Percentiles rank a stretch among this genome's conserved stretches.
These are phyloP conservation scores for Sarcophaga subvicina DNA, from an alignment of 2,888 invertebrate species.

Conservation along the genomic window DNA sequence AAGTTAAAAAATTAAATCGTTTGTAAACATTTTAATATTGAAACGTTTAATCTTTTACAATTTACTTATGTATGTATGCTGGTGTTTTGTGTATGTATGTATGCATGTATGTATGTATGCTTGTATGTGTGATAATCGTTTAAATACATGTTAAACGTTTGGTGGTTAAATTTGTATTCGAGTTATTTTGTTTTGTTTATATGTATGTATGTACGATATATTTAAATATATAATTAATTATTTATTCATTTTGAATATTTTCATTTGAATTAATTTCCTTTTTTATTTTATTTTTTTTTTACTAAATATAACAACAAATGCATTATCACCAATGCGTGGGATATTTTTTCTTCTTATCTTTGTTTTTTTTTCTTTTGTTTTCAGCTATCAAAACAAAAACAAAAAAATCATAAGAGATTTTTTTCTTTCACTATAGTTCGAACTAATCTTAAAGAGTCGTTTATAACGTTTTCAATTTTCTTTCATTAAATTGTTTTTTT, in stretches of 20 bases:
- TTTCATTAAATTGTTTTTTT: conserved; percentile 46
- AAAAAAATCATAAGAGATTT: conserved; percentile 43
- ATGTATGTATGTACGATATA: conserved; percentile 5
- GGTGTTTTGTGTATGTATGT: conserved; percentile 18
- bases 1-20: background rate
- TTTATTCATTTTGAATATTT: conserved; percentile 61
- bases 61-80: conserved; percentile 24
- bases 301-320: conserved; percentile 69
- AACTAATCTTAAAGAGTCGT: conserved; percentile 72
- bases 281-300: conserved; percentile 34
- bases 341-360: conserved; percentile 46
- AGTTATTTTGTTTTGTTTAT: conserved; percentile 55
- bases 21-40: background rate
- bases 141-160: conserved; percentile 44
- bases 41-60: conserved; percentile 48
- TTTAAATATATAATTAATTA: conserved; percentile 52
- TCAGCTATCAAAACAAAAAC: conserved; percentile 58
- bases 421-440: conserved; percentile 70
- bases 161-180: conserved; percentile 68
- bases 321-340: conserved; percentile 68
- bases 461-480: conserved; percentile 70
- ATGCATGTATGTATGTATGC: background rate
- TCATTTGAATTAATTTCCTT: conserved; percentile 50
- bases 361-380: conserved; percentile 16
- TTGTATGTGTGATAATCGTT: conserved; percentile 3